Evolutionary conservation across 2,797 vertebrate genomes (phyloP).

Genomic region (Myotis pilosus): DNA sequence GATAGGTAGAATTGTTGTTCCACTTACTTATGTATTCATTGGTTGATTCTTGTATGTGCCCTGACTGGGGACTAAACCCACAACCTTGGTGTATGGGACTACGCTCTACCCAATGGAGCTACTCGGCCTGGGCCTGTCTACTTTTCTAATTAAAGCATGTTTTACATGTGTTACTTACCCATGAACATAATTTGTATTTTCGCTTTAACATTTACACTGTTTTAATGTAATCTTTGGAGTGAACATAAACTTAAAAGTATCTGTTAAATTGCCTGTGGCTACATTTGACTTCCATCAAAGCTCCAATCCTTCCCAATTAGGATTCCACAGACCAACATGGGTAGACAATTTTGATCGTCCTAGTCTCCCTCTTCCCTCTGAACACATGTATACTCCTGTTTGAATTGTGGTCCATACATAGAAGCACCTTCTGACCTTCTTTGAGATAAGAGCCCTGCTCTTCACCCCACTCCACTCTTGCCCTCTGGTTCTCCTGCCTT

Average conservation of each 20-base stretch:
- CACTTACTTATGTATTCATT: too few relatives aligned
- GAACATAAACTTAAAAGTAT: background rate
- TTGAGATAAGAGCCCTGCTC: background rate
- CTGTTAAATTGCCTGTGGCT: background rate
- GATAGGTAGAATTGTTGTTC: too few relatives aligned
- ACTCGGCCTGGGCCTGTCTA: background rate
- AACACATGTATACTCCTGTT: too few relatives aligned
- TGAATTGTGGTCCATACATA: accelerated
- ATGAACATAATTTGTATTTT: background rate
- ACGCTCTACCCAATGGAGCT: background rate
- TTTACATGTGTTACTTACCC: background rate
- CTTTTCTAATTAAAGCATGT: background rate
- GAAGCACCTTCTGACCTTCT: background rate
- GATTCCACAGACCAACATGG: background rate
- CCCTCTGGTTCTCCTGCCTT: too few relatives aligned
- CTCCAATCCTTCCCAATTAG: background rate
- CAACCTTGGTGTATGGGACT: background rate
- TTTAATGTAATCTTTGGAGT: background rate
- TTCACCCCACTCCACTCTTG: too few relatives aligned
- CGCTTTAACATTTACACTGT: background rate
- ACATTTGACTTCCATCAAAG: background rate
- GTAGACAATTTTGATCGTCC: background rate
- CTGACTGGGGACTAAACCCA: background rate
- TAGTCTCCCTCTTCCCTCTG: background rate
- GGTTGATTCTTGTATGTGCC: background rate